A percentile compares a stretch with the other conserved stretches of the same genome.
Evolutionary conservation across 2,888 invertebrate genomes (phyloP).

Genomic region (Parnassius glacialis): DNA sequence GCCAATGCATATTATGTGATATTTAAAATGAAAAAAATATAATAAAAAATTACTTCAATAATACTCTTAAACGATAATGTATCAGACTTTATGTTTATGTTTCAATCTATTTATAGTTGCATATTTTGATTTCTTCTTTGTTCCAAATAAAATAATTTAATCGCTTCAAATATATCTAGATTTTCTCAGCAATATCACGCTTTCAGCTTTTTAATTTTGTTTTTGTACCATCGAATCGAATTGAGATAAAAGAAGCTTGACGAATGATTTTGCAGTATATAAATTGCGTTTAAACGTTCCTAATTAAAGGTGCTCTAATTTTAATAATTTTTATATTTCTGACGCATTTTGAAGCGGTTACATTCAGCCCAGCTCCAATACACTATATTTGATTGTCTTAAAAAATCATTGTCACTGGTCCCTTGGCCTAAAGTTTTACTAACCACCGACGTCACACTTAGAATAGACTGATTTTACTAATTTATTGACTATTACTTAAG

Average conservation of each 20-base stretch:
- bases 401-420: neutral
- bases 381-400: neutral
- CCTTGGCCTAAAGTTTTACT: slow-evolving; percentile 35
- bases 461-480: slow-evolving; percentile 66
- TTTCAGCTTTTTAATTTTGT: neutral
- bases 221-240: neutral
- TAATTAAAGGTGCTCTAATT: slow-evolving; percentile 14
- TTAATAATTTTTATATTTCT: neutral
- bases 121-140: neutral
- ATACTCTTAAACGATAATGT: too few relatives aligned
- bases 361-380: neutral
- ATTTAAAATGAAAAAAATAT: too few relatives aligned
- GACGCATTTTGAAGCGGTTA: slow-evolving; percentile 6
- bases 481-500: slow-evolving; percentile 62
- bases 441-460: slow-evolving; percentile 68
- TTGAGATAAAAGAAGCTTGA: neutral
- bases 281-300: slow-evolving; percentile 10
- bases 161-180: neutral
- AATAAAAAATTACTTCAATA: too few relatives aligned
- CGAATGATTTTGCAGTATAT: slow-evolving; percentile 2
- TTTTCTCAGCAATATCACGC: neutral
- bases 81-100: too few relatives aligned
- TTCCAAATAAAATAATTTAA: too few relatives aligned
- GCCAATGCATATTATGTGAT: too few relatives aligned
- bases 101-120: too few relatives aligned